phyloP scores from a whole-genome alignment of 2,888 invertebrate species.

The Trissonchulus sp. region DNA sequence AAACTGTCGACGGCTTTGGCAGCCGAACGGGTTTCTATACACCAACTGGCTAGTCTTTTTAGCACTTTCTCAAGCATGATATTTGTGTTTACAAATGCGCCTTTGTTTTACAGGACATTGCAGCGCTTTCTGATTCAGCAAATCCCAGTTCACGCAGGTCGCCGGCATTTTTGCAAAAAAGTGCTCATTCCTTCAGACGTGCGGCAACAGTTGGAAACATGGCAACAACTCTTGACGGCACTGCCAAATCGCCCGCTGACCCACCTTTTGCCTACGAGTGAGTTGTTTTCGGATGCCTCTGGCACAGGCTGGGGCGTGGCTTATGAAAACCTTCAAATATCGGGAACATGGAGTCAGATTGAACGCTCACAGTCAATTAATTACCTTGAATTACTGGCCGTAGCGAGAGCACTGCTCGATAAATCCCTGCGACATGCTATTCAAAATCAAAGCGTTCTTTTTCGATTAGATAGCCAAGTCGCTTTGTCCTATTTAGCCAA shows the following conservation, averaged over 20 bases:
- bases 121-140: neutral
- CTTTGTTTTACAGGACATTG: neutral
- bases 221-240: no score
- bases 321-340: neutral
- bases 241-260: no score
- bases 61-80: neutral
- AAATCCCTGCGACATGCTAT: no score
- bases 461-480: neutral
- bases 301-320: neutral
- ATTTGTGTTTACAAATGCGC: neutral
- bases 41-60: neutral
- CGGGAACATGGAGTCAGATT: neutral
- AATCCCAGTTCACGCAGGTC: no score
- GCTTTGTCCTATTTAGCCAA: neutral
- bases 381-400: neutral
- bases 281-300: constrained; percentile 9
- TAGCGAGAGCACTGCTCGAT: no score
- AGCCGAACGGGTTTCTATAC: neutral
- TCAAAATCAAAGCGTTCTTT: no score
- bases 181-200: no score
- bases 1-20: neutral
- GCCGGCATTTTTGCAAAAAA: no score
- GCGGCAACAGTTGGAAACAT: no score
- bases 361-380: neutral
- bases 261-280: no score